Evolutionary conservation across 2,797 vertebrate species (phyloP).

Genomic region (Sphenopsis melanotis): DNA sequence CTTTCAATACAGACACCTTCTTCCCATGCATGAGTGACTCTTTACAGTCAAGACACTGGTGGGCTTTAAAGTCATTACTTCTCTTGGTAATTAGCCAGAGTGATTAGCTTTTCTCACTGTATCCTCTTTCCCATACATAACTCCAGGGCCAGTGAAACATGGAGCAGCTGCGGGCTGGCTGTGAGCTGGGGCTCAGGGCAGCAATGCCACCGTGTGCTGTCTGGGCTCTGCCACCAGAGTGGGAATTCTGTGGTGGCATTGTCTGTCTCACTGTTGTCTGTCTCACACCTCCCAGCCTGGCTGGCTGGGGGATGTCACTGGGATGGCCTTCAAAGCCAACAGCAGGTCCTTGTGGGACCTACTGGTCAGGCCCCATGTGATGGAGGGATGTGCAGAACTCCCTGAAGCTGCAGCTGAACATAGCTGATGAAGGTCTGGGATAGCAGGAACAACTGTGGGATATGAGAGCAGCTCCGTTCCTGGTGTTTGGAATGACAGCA

Average conservation of each 20-base stretch:
- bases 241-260: neutral
- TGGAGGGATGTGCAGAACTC: neutral
- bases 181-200: neutral
- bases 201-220: neutral
- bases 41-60: neutral
- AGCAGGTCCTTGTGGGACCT: neutral
- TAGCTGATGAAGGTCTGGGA: neutral
- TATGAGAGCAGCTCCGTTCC: neutral
- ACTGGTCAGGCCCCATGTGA: neutral
- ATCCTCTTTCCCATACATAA: neutral
- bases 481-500: neutral
- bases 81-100: neutral
- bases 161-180: neutral
- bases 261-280: neutral
- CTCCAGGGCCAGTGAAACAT: fast-evolving
- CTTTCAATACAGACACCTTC: neutral
- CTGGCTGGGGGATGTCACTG: neutral
- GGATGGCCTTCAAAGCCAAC: neutral
- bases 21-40: neutral
- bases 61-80: neutral
- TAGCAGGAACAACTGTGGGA: neutral
- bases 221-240: neutral
- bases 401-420: neutral
- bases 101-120: neutral
- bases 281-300: neutral